Conservation (phyloP, 2,797 vertebrate species). For the Merluccius polli region DNA sequence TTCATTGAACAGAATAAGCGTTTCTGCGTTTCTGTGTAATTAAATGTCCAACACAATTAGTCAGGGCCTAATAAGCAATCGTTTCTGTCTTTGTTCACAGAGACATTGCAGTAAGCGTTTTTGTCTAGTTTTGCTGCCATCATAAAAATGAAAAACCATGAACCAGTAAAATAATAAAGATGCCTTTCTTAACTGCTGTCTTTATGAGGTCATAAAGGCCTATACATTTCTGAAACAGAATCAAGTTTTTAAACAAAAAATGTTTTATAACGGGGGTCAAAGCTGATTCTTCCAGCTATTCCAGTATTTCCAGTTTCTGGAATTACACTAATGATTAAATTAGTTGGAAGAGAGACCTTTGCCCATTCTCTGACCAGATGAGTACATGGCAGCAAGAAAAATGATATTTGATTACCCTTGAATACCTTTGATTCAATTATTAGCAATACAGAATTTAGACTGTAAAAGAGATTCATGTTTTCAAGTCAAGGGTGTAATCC, state of each 20-base stretch:
- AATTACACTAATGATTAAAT: conserved; percentile 53
- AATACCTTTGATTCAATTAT: no score
- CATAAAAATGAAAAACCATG: conserved; percentile 6
- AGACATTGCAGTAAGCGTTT: conserved; percentile 31
- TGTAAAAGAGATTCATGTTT: no score
- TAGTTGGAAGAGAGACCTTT: conserved; percentile 36
- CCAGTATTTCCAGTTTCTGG: no score
- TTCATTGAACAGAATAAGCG: conserved; percentile 33
- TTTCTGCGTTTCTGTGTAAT: conserved; percentile 42
- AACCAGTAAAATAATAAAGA: conserved; percentile 42
- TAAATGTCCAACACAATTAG: conserved; percentile 56
- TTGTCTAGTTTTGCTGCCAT: conserved; percentile 32
- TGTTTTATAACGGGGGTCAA: no score
- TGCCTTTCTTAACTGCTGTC: conserved; percentile 49
- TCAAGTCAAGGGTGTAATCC: no score
- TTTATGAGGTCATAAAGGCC: conserved; percentile 40
- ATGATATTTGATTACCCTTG: no score
- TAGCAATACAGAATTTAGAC: no score
- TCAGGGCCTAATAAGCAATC: conserved; percentile 46
- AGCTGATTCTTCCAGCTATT: no score
- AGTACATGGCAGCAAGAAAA: no score
- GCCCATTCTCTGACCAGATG: conserved; percentile 6
- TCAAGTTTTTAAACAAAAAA: no score
- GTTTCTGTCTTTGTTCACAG: conserved; percentile 32
- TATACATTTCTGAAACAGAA: conserved; percentile 34